Conservation (phyloP, 2,113 vertebrate species). For the Ptyas mucosa region DNA sequence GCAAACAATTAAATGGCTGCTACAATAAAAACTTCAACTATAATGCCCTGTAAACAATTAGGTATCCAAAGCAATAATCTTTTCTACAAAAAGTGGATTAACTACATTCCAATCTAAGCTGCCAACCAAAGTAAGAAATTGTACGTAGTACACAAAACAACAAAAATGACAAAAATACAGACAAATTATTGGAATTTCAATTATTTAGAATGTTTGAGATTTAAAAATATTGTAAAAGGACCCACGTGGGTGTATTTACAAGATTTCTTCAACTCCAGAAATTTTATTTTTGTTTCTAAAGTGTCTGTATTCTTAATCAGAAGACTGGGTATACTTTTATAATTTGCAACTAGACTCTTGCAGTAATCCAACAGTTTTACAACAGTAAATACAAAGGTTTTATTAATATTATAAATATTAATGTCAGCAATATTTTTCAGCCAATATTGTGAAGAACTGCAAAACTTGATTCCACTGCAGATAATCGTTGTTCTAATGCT, state of each 20-base stretch:
- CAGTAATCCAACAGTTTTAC: not conserved
- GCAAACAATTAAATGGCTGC: not conserved
- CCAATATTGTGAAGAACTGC: conserved; percentile 17
- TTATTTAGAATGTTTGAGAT: not conserved
- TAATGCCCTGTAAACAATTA: not conserved
- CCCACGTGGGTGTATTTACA: not conserved
- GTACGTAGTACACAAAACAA: not conserved
- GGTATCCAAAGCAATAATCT: not conserved
- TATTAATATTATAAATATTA: not conserved
- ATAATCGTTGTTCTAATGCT: conserved; percentile 49
- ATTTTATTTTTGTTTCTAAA: not conserved
- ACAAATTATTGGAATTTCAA: not conserved
- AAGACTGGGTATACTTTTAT: not conserved
- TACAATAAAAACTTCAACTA: not conserved
- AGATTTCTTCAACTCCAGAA: not conserved
- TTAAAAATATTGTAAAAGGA: not conserved
- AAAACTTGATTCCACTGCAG: conserved; percentile 34
- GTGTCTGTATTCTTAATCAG: not conserved
- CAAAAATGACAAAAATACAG: not conserved
- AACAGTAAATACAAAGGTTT: not conserved
- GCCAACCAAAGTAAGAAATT: not conserved
- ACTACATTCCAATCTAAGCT: not conserved
- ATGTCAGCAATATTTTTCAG: conserved; percentile 19
- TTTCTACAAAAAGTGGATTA: not conserved
- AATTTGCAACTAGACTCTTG: not conserved